phyloP scores from a whole-genome alignment of 2,113 vertebrate species.

The Microcebus ravelobensis region DNA sequence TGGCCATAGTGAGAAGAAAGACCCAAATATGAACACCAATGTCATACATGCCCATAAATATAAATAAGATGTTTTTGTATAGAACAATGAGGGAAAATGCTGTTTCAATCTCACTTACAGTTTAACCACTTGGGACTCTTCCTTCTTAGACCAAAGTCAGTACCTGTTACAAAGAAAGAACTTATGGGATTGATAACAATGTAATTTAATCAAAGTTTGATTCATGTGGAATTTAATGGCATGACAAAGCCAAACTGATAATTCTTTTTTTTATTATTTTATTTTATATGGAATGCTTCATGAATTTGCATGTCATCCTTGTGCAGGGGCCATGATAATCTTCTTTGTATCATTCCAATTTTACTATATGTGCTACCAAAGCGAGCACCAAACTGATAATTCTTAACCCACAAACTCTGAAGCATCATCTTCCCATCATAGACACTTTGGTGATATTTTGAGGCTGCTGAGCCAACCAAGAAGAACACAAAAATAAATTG shows the following conservation, averaged over 20 bases:
- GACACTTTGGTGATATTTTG: neutral
- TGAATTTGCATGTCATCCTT: too few relatives aligned
- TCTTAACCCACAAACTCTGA: neutral
- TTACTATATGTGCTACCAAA: too few relatives aligned
- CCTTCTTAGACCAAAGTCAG: slow-evolving; percentile 23
- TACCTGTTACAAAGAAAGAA: slow-evolving; percentile 38
- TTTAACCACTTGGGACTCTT: neutral
- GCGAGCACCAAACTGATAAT: neutral
- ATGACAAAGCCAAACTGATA: neutral
- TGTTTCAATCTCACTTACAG: neutral
- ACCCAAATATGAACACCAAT: neutral
- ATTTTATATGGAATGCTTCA: too few relatives aligned
- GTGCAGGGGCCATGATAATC: too few relatives aligned
- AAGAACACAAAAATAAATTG: neutral
- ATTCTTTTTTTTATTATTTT: too few relatives aligned
- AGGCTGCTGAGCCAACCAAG: neutral
- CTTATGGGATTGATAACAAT: neutral
- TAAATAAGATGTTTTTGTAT: neutral
- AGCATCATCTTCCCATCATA: neutral
- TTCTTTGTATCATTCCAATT: too few relatives aligned
- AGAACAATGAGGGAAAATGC: neutral
- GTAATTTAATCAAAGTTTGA: slow-evolving; percentile 2
- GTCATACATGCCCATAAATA: neutral
- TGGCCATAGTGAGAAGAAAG: neutral
- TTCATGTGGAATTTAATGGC: neutral